These are phyloP conservation scores for Puma concolor DNA, from an alignment of 2,113 vertebrate species.

Conservation along the genomic window DNA sequence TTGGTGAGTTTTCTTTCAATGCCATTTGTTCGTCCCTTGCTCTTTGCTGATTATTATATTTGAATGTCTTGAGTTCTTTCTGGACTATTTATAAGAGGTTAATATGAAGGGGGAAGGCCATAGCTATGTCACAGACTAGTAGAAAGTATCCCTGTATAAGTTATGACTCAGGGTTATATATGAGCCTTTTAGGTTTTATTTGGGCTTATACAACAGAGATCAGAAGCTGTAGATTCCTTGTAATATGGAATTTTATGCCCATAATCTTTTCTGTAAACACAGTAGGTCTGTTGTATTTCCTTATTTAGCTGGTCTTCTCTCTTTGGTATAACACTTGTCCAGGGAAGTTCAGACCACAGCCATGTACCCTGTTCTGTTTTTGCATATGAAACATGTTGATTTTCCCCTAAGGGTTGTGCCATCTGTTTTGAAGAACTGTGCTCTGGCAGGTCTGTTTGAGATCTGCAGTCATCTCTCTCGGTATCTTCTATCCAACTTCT, in stretches of 20 bases:
- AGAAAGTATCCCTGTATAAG: background rate
- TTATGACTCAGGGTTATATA: background rate
- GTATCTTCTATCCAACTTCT: background rate
- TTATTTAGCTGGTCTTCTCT: background rate
- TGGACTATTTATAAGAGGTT: background rate
- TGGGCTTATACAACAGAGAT: background rate
- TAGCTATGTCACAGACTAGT: background rate
- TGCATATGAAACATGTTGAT: background rate
- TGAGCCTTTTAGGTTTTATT: slow-evolving; percentile 22
- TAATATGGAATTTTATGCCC: background rate
- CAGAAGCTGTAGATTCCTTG: background rate
- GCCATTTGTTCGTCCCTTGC: background rate
- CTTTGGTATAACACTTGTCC: background rate
- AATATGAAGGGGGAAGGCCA: background rate
- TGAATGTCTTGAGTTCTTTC: slow-evolving; percentile 35
- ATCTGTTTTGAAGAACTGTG: background rate
- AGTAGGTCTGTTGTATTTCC: background rate
- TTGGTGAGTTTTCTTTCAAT: slow-evolving; percentile 3
- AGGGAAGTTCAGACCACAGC: background rate
- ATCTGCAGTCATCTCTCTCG: background rate
- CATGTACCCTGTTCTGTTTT: background rate
- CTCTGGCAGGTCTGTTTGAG: background rate
- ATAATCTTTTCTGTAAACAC: background rate
- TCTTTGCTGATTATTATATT: slow-evolving; percentile 1
- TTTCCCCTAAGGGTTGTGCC: background rate